These are phyloP conservation scores for Puntigrus tetrazona DNA, from an alignment of 2,113 vertebrate genomes.

Conservation along the genomic window DNA sequence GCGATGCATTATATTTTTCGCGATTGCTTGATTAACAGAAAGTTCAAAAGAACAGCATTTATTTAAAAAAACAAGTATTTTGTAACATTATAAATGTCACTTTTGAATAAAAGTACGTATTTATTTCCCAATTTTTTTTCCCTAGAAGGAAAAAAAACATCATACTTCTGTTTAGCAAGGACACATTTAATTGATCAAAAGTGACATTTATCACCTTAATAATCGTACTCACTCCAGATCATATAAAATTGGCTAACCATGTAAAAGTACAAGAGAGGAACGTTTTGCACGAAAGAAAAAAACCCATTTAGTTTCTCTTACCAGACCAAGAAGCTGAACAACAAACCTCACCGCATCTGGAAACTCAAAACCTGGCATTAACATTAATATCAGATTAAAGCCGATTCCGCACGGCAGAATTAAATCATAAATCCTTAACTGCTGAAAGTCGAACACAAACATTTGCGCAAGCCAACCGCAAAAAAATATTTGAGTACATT, in stretches of 20 bases:
- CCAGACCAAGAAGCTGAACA: background rate
- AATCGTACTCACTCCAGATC: background rate
- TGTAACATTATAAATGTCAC: background rate
- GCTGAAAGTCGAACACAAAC: constrained; percentile 22
- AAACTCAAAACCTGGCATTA: background rate
- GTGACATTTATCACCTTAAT: too few species aligned
- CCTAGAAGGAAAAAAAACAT: too few species aligned
- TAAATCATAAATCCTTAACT: background rate
- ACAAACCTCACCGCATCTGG: background rate
- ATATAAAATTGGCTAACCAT: background rate
- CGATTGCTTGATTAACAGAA: background rate
- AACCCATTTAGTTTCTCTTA: too few species aligned
- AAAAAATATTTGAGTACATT: constrained; percentile 13
- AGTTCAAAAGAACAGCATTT: background rate
- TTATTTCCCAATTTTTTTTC: too few species aligned
- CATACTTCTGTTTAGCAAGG: too few species aligned
- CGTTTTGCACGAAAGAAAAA: background rate
- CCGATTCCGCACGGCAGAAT: background rate
- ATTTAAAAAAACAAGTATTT: background rate
- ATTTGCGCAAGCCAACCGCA: constrained; percentile 18
- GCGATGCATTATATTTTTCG: background rate
- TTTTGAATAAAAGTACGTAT: background rate
- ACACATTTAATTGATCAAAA: too few species aligned
- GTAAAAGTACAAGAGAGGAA: background rate
- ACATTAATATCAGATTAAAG: background rate